Percentiles rank a stretch among this genome's conserved stretches.
Conservation (phyloP, 2,113 vertebrate genomes). For the Hydrochoerus hydrochaeris region DNA sequence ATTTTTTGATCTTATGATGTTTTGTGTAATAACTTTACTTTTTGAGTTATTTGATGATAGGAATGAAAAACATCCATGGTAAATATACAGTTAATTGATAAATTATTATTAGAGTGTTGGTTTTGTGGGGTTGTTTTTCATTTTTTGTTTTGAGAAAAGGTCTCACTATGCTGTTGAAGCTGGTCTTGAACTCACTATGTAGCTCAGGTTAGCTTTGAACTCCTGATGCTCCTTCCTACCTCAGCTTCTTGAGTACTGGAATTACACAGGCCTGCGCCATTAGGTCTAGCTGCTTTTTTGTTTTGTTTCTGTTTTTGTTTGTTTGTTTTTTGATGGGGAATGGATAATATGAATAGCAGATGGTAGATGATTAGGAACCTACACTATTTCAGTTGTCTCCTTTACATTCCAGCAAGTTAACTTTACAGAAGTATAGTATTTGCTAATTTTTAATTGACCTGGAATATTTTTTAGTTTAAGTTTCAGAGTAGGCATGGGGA, state of each 20-base stretch:
- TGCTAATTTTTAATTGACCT: constrained; percentile 35
- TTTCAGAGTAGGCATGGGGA: background rate
- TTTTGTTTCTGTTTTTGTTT: background rate
- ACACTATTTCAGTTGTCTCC: background rate
- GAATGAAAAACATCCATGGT: background rate
- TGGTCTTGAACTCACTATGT: no score
- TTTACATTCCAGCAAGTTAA: background rate
- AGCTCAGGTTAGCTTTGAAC: no score
- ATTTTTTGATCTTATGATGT: background rate
- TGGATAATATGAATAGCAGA: background rate
- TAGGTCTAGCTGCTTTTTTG: background rate
- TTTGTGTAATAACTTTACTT: background rate
- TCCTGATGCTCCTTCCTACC: no score
- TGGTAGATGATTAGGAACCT: background rate
- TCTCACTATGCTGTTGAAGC: no score
- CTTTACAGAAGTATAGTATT: constrained; percentile 9
- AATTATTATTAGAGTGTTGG: background rate
- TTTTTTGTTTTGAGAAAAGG: no score
- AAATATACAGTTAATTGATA: background rate
- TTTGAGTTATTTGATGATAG: constrained; percentile 37
- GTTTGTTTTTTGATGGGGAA: background rate
- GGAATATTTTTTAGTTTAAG: constrained; percentile 1
- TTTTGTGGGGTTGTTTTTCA: background rate
- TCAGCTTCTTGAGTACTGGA: no score
- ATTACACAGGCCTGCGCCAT: no score